Conservation (phyloP, 2,113 vertebrate species). For the Indicator maculatus region DNA sequence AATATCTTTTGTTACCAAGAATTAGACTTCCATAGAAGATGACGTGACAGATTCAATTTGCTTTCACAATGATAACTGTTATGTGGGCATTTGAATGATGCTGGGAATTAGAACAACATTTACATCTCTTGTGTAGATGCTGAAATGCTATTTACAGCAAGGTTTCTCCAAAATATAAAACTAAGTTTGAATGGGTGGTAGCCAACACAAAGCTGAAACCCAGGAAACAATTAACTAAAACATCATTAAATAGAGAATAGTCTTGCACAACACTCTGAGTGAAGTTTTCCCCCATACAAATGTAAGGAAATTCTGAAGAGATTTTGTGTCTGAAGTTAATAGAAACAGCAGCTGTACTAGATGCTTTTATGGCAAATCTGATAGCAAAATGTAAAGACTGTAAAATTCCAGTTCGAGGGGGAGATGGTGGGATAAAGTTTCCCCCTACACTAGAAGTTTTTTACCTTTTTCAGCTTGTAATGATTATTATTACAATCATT, state of each 20-base stretch:
- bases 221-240: not conserved
- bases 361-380: not conserved
- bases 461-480: not conserved
- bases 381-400: not conserved
- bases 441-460: not conserved
- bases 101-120: constrained; percentile 24
- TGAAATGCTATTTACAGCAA: not conserved
- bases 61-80: constrained; percentile 12
- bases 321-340: not conserved
- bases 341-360: not conserved
- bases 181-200: not conserved
- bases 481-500: no score
- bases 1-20: constrained; percentile 61
- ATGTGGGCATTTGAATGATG: constrained; percentile 31
- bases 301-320: not conserved
- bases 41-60: constrained; percentile 48
- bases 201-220: not conserved
- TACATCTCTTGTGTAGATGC: not conserved
- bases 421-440: not conserved
- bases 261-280: not conserved
- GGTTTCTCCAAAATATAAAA: constrained; percentile 19
- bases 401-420: not conserved
- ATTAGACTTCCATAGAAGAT: constrained; percentile 44
- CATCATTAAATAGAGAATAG: not conserved
- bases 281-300: not conserved